A percentile compares a stretch with the other conserved stretches of the same genome.
These are phyloP conservation scores for Heliconius nattereri DNA, from an alignment of 1,140 invertebrate genomes.

Conservation along the genomic window DNA sequence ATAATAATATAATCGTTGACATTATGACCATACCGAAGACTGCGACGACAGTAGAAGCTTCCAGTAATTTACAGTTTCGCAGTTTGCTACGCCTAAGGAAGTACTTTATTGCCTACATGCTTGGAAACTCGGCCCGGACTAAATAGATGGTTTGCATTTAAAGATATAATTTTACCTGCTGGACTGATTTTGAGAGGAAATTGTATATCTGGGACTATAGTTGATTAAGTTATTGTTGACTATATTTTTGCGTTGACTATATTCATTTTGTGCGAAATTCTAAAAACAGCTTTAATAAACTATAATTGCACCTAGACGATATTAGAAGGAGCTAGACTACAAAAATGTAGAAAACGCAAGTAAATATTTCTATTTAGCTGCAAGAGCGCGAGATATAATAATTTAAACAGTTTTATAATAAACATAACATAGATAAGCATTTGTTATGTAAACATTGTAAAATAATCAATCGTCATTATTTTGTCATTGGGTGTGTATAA, in stretches of 20 bases:
- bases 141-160: slow-evolving; percentile 25
- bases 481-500: background rate
- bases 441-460: slow-evolving; percentile 8
- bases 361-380: background rate
- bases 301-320: too few relatives aligned
- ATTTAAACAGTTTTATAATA: background rate
- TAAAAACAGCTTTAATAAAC: too few relatives aligned
- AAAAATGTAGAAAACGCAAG: background rate
- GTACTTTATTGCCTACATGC: slow-evolving; percentile 55
- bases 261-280: too few relatives aligned
- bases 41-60: slow-evolving; percentile 57
- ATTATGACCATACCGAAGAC: slow-evolving; percentile 35
- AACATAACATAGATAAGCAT: background rate
- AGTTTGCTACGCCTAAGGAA: slow-evolving; percentile 61
- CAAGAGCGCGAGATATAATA: background rate
- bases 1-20: slow-evolving; percentile 22
- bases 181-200: background rate
- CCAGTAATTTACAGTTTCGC: slow-evolving; percentile 57
- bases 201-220: background rate
- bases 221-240: too few relatives aligned
- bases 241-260: too few relatives aligned
- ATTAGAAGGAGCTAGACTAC: too few relatives aligned
- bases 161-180: background rate
- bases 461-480: background rate
- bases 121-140: slow-evolving; percentile 34